phyloP scores from a whole-genome alignment of 2,888 invertebrate species.

The Oscheius sp. region DNA sequence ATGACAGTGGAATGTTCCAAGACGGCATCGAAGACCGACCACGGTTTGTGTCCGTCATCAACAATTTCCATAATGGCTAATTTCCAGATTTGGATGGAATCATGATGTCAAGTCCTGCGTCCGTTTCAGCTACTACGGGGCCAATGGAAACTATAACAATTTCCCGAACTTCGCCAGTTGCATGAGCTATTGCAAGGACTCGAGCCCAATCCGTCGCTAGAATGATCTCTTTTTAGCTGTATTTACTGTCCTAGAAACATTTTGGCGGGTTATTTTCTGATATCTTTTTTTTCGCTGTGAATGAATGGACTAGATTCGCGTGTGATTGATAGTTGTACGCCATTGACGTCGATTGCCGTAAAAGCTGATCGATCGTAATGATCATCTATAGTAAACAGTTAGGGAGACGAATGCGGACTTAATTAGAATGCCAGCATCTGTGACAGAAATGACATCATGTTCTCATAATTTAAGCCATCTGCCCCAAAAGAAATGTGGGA shows the following conservation, averaged over 20 bases:
- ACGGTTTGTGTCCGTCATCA: slow-evolving; percentile 32
- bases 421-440: too few species aligned
- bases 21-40: slow-evolving; percentile 71
- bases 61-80: not conserved
- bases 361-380: not conserved
- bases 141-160: slow-evolving; percentile 72
- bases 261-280: not conserved
- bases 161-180: slow-evolving; percentile 64
- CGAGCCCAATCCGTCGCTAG: slow-evolving; percentile 7
- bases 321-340: slow-evolving; percentile 9
- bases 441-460: too few species aligned
- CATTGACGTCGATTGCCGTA: not conserved
- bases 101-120: slow-evolving; percentile 66
- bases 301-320: slow-evolving; percentile 8
- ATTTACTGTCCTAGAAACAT: not conserved
- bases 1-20: slow-evolving; percentile 68
- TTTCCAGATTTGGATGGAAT: slow-evolving; percentile 65
- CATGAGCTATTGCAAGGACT: slow-evolving; percentile 51
- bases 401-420: too few species aligned
- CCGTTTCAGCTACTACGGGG: slow-evolving; percentile 71
- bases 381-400: too few species aligned
- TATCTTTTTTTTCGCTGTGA: not conserved
- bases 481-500: too few species aligned
- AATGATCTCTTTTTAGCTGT: slow-evolving; percentile 3
- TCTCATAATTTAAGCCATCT: too few species aligned